phyloP scores from a whole-genome alignment of 2,797 vertebrate genomes.

The Malacoraja senta region DNA sequence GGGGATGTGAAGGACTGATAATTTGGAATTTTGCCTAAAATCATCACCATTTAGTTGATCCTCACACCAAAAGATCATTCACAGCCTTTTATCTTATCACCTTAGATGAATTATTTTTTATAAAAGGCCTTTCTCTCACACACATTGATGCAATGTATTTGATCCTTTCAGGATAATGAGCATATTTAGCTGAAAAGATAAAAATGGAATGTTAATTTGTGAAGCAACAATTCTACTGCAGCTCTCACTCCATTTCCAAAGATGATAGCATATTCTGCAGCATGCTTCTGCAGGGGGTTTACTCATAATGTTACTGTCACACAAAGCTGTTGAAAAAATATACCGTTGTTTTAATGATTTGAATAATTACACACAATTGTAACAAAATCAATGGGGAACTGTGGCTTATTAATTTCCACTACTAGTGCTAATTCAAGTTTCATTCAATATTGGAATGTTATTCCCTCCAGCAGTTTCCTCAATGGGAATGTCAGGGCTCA shows the following conservation, averaged over 20 bases:
- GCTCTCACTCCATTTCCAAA: background rate
- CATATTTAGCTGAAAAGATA: conserved; percentile 24
- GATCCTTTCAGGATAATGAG: conserved; percentile 15
- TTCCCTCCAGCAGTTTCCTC: background rate
- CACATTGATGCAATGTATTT: background rate
- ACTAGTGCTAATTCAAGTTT: background rate
- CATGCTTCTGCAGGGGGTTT: background rate
- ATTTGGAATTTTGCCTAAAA: background rate
- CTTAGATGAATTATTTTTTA: background rate
- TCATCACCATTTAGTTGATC: background rate
- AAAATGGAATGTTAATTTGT: conserved; percentile 29
- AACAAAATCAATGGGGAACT: background rate
- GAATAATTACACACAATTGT: background rate
- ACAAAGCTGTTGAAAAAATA: background rate
- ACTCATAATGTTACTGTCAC: background rate
- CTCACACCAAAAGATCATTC: background rate
- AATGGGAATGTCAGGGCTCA: background rate
- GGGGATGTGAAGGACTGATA: background rate
- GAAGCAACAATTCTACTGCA: background rate
- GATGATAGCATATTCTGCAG: background rate
- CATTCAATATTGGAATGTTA: background rate
- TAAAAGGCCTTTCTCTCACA: background rate
- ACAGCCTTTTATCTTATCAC: background rate
- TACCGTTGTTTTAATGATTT: background rate
- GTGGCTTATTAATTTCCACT: background rate